Conservation (phyloP, 1,140 invertebrate genomes). For the Heterodera schachtii region DNA sequence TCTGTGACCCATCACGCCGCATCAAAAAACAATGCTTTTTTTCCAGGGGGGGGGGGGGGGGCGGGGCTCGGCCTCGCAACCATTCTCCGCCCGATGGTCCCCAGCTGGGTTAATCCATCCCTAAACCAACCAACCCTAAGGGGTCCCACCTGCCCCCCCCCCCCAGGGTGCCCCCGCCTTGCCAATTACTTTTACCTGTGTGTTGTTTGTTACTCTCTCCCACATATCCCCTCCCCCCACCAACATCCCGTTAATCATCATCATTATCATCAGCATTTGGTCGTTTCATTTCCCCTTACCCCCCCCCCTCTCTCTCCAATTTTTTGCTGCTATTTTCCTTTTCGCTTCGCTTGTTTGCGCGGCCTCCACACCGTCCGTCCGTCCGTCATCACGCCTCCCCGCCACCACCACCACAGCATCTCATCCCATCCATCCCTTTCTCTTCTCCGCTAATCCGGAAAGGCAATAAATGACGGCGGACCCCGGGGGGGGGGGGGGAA, state of each 20-base stretch:
- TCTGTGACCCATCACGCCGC: too few species aligned
- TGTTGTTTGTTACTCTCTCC: neutral
- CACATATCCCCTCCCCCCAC: neutral
- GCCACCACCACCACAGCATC: too few species aligned
- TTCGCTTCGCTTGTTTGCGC: constrained; percentile 17
- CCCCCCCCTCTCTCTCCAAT: neutral
- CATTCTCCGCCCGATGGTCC: too few species aligned
- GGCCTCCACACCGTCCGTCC: neutral
- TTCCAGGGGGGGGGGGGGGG: neutral
- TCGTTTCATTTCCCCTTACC: neutral
- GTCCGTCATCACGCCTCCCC: neutral
- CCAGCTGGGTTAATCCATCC: too few species aligned
- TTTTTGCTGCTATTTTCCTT: neutral
- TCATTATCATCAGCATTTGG: neutral
- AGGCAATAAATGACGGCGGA: constrained; percentile 16
- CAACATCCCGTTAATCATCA: neutral
- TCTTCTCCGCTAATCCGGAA: neutral
- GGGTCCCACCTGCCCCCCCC: too few species aligned
- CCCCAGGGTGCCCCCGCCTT: too few species aligned
- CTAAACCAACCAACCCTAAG: too few species aligned
- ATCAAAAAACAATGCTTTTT: neutral
- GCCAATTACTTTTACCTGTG: too few species aligned
- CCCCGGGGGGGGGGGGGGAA: neutral
- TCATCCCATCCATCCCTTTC: too few species aligned
- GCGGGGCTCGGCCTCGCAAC: too few species aligned